Evolutionary conservation across 2,888 invertebrate genomes (phyloP), one percentile per base, ranked within the genome.

Genomic region (Tryphoninae sp.): DNA sequence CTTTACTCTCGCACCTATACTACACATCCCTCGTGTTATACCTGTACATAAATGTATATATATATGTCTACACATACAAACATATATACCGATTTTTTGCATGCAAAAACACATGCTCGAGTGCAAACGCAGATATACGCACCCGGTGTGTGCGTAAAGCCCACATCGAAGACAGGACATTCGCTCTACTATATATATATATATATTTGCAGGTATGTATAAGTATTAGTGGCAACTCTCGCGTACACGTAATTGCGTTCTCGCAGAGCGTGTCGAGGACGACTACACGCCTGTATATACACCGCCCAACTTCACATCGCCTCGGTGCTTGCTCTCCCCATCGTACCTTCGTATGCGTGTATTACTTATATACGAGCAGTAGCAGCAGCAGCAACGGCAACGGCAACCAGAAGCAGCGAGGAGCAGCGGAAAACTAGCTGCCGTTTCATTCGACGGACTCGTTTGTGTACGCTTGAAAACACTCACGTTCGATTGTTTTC

Each of bases 241-340:
- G 71, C 78, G 78, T 81, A 77, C 74, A 75, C 81, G 81, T 81
- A 81, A 81, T 81, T 81, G 45, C 81, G 78, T 81, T 81, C 78
- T 78, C 78, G 78, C 74, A 78, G 78, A 81, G 81, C 81, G 81
- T 81, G 81, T 81, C 81, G 81, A 81, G 81, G 81, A 81, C 78
- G 69, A n/a, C 59, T 58, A 16, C 59, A 33, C 75, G 58, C 49
- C 40, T 40, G 61, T 75, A 58, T 78, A 13, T 45, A 45, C 13
- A 45, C 45, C 9, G 13, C 45, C 45, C 45, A 45, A 45, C 45
- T 45, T 45, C 9, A 45, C 45, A 3, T 45, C 13, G 45, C 45
- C 13, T 3, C 2, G 45, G 9, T 45, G 45, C 45, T 45, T 45
- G 40, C 16, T 42, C 42, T 49, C 49, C 26, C 45, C 51, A 19